These are phyloP conservation scores for Nomada ruficornis DNA, from an alignment of 2,888 invertebrate genomes.

Conservation along the genomic window DNA sequence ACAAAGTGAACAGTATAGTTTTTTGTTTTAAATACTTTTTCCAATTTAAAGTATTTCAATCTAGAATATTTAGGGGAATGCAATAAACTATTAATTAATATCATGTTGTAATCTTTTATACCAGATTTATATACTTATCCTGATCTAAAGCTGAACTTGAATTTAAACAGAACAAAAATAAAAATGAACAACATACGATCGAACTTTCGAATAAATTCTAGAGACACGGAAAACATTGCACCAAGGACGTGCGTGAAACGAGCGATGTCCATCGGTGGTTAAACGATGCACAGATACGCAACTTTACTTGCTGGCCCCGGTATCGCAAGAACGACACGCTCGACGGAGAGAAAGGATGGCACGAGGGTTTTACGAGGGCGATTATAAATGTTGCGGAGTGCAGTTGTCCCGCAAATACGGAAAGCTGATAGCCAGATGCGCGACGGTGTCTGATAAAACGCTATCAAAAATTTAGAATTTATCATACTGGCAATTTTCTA, in stretches of 20 bases:
- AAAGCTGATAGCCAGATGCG: constrained; percentile 14
- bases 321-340: constrained; percentile 11
- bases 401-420: constrained; percentile 31
- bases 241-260: constrained; percentile 36
- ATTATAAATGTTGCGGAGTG: constrained; percentile 33
- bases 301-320: constrained; percentile 9
- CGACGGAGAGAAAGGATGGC: constrained; percentile 1
- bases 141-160: not conserved
- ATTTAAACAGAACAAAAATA: not conserved
- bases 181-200: too few species aligned
- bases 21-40: too few species aligned
- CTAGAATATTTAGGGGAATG: too few species aligned
- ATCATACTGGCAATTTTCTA: not conserved
- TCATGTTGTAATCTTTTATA: too few species aligned
- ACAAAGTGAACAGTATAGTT: too few species aligned
- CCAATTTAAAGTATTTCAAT: too few species aligned
- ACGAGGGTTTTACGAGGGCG: constrained; percentile 21
- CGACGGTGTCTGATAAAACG: constrained; percentile 15
- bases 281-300: constrained; percentile 45
- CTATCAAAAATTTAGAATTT: constrained; percentile 1
- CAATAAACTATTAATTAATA: too few species aligned
- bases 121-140: too few species aligned
- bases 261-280: constrained; percentile 33
- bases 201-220: constrained; percentile 9
- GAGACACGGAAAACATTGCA: not conserved